These are phyloP conservation scores for Gortyna flavago DNA, from an alignment of 2,888 invertebrate species.

Conservation along the genomic window DNA sequence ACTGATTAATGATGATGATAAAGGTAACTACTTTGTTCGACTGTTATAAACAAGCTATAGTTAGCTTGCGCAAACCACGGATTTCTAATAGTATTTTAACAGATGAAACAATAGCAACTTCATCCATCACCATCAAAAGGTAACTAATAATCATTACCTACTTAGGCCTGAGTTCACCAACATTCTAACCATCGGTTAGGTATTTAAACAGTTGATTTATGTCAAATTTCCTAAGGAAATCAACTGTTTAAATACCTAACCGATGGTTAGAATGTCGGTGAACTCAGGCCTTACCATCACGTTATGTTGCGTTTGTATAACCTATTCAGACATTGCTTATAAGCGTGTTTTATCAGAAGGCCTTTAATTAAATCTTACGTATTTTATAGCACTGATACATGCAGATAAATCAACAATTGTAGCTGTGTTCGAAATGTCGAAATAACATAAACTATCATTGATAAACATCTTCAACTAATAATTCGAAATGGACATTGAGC, in stretches of 20 bases:
- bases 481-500: background rate
- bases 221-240: no score
- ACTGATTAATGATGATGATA: conserved; percentile 1
- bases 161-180: no score
- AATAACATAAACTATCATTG: conserved; percentile 13
- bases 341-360: conserved; percentile 6
- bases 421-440: conserved; percentile 11
- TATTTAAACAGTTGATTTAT: no score
- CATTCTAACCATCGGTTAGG: no score
- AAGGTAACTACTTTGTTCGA: conserved; percentile 1
- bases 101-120: conserved; percentile 17
- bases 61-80: background rate
- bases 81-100: conserved; percentile 3
- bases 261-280: no score
- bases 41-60: background rate
- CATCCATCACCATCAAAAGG: conserved; percentile 10
- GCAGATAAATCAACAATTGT: background rate
- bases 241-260: no score
- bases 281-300: no score
- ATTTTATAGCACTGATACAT: background rate
- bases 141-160: background rate
- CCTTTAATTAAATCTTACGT: conserved; percentile 5
- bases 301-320: conserved; percentile 5
- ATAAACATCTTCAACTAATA: conserved; percentile 11
- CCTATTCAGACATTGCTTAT: conserved; percentile 6